These are phyloP conservation scores for Empidonax alnorum DNA, from an alignment of 2,113 vertebrate genomes.

Conservation along the genomic window DNA sequence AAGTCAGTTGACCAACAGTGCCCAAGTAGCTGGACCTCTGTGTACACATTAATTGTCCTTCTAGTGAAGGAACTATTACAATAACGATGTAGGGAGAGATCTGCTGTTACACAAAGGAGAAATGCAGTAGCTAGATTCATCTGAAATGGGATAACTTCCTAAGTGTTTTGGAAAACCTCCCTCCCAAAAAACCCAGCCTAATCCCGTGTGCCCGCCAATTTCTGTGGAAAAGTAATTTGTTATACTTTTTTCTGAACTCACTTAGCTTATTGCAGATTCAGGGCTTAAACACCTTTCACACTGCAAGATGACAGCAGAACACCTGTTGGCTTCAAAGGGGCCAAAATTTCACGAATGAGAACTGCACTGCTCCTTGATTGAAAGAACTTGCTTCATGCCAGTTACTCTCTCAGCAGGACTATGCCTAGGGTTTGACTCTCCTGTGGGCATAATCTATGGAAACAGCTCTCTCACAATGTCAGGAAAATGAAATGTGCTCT, in stretches of 20 bases:
- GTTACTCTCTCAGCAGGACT: neutral
- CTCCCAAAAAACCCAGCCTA: neutral
- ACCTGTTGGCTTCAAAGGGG: neutral
- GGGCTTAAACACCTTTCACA: neutral
- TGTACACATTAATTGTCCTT: neutral
- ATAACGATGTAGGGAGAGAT: neutral
- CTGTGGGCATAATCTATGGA: neutral
- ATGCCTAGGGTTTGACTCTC: neutral
- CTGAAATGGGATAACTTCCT: neutral
- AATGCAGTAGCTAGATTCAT: neutral
- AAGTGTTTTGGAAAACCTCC: neutral
- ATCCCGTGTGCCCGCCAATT: neutral
- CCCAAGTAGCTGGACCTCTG: neutral
- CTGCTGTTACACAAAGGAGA: neutral
- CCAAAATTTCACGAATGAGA: neutral
- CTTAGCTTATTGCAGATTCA: neutral
- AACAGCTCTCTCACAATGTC: neutral
- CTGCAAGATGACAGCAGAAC: neutral
- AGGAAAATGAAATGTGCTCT: neutral
- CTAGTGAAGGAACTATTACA: neutral
- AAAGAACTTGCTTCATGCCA: neutral
- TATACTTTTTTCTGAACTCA: neutral
- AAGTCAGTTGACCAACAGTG: neutral
- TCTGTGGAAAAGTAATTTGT: neutral
- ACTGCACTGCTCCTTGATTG: neutral